Conservation (phyloP, 2,113 vertebrate genomes). For the Hypanus sabinus region DNA sequence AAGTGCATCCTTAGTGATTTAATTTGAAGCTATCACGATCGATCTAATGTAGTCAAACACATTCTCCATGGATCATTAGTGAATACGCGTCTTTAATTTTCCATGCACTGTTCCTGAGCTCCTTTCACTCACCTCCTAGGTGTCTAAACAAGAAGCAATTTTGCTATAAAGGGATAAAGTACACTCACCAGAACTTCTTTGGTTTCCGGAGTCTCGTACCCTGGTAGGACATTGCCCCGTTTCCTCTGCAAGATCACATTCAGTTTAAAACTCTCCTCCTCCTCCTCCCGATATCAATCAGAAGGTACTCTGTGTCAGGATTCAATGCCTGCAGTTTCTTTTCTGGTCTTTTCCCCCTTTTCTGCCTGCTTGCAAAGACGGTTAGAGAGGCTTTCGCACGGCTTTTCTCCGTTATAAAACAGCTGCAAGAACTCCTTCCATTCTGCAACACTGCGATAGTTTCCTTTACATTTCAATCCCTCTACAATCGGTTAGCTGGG, state of each 20-base stretch:
- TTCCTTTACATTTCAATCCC: neutral
- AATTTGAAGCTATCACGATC: too few species aligned
- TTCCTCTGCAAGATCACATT: neutral
- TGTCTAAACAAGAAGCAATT: neutral
- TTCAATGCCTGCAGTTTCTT: too few species aligned
- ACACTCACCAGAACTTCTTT: slow-evolving; percentile 19
- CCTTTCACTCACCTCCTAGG: neutral
- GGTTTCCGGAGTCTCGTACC: neutral
- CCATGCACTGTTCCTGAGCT: neutral
- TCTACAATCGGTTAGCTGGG: neutral
- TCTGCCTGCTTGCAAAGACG: neutral
- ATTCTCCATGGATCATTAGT: neutral
- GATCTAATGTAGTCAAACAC: too few species aligned
- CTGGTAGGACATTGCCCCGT: neutral
- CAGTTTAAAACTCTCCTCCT: neutral
- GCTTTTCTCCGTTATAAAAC: neutral
- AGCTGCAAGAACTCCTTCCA: neutral
- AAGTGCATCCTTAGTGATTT: too few species aligned
- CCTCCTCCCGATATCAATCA: neutral
- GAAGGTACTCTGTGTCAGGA: neutral
- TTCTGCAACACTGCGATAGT: neutral
- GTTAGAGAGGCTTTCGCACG: neutral
- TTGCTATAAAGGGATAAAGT: neutral
- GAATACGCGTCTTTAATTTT: neutral
- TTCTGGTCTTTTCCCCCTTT: neutral